Base-by-base conservation (phyloP, 1,140 invertebrate genomes). In the Lordiphosa mommai region DNA sequence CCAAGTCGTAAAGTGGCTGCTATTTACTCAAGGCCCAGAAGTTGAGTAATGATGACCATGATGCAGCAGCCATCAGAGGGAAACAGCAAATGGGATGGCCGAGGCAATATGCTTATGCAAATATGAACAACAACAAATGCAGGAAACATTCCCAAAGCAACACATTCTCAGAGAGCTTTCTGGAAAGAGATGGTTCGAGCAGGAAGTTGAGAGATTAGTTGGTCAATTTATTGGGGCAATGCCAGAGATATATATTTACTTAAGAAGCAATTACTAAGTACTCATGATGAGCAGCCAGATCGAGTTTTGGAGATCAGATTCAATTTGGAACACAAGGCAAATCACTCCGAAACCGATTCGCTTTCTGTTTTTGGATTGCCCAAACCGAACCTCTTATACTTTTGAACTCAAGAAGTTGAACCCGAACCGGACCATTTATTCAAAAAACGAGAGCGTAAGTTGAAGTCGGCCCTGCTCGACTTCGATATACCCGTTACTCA, bases 31-130 rank as follows among this genome's bases (percentile, higher is more conserved):
- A 66, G 47, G 47, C 47, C 34, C 65, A 60, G 56, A 40, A 69
- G 64, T 69, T 69, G 65, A 69, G 64, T 69, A 69, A 69, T 69
- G 65, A 69, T 68, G 65, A 68, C 65, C 65, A 61, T 60, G 65
- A 68, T 69, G 64, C 56, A 67, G 47, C 65, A 52, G 32, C 38
- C 10, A 23, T 23, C 30, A n/a, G 3, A 38, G 27, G 10, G 17
- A 4, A 13, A 17, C 14, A 32, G 13, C 9, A 12, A 43, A 13
- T 7, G 29, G 37, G 40, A 49, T 43, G 40, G 41, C 37, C 46
- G 33, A 14, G 23, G 51, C 41, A 66, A 65, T 65, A 65, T 56
- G 53, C 61, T 58, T 67, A 67, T 67, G 64, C 64, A 68, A 67
- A 68, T 68, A 68, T 68, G 34, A 60, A 68, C 55, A 61, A 67